phyloP scores from a whole-genome alignment of 2,797 vertebrate genomes.

The Neosilurus mollespiculum region DNA sequence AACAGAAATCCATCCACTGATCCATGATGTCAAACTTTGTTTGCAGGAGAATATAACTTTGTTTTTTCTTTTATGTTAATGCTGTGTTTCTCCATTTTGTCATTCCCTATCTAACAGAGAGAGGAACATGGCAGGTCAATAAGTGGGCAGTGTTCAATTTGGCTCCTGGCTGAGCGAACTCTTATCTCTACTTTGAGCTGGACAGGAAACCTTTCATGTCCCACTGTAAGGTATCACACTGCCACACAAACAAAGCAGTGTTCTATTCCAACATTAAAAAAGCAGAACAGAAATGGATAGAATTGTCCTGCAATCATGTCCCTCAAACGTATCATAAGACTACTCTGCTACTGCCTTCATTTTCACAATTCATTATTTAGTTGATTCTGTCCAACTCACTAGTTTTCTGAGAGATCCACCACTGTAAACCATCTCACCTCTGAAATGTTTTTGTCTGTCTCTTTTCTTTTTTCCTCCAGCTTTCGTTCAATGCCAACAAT shows the following conservation, averaged over 20 bases:
- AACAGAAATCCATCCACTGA: background rate
- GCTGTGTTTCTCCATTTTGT: background rate
- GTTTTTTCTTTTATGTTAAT: background rate
- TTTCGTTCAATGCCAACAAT: constrained; percentile 98
- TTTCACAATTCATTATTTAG: constrained; percentile 50
- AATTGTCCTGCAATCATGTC: background rate
- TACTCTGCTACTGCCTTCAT: background rate
- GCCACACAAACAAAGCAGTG: constrained; percentile 22
- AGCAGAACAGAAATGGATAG: background rate
- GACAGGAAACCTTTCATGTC: constrained; percentile 74
- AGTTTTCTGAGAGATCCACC: background rate
- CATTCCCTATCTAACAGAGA: background rate
- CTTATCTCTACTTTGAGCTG: constrained; percentile 79
- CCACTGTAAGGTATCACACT: constrained; percentile 39
- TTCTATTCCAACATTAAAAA: constrained; percentile 3
- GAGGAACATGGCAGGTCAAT: constrained; percentile 8
- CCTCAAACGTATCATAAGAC: background rate
- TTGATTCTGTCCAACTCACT: background rate
- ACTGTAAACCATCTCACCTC: constrained; percentile 75
- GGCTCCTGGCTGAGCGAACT: constrained; percentile 71
- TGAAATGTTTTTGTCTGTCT: constrained; percentile 99
- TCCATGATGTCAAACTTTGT: background rate
- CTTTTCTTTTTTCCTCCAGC: constrained; percentile 96
- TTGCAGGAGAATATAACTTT: background rate
- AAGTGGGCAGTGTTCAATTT: constrained; percentile 78